Conservation (phyloP, 2,113 vertebrate genomes). For the Pipra filicauda region DNA sequence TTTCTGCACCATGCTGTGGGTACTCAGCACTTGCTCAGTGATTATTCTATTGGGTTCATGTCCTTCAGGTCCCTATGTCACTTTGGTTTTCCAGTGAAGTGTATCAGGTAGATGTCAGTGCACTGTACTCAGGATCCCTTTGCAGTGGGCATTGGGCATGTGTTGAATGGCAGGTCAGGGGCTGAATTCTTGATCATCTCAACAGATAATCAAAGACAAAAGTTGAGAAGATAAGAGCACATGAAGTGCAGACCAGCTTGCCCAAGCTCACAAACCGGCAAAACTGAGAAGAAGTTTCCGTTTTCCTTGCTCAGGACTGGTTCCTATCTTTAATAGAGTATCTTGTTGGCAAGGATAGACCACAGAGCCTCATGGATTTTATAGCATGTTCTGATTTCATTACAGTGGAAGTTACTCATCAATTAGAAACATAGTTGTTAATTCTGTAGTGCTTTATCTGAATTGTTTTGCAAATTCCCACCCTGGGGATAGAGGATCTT, state of each 20-base stretch:
- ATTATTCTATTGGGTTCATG: neutral
- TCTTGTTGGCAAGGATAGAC: neutral
- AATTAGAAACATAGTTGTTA: neutral
- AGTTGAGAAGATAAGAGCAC: neutral
- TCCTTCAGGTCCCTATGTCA: neutral
- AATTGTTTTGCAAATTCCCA: neutral
- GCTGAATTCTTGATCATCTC: neutral
- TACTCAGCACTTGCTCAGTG: neutral
- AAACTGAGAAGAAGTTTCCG: neutral
- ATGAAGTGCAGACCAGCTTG: neutral
- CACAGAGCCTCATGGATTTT: neutral
- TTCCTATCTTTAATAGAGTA: neutral
- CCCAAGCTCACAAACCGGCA: neutral
- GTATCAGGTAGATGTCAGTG: neutral
- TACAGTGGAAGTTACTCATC: slow-evolving; percentile 55
- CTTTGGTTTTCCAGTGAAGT: neutral
- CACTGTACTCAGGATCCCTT: neutral
- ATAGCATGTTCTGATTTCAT: slow-evolving; percentile 57
- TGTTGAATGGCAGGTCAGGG: neutral
- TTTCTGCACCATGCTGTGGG: neutral
- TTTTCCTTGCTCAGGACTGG: neutral
- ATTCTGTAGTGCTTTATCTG: neutral
- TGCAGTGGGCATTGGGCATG: neutral
- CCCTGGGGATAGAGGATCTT: neutral
- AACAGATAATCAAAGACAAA: neutral